Base-by-base conservation (phyloP, 2,888 invertebrate species). In the Osmoderma eremita region DNA sequence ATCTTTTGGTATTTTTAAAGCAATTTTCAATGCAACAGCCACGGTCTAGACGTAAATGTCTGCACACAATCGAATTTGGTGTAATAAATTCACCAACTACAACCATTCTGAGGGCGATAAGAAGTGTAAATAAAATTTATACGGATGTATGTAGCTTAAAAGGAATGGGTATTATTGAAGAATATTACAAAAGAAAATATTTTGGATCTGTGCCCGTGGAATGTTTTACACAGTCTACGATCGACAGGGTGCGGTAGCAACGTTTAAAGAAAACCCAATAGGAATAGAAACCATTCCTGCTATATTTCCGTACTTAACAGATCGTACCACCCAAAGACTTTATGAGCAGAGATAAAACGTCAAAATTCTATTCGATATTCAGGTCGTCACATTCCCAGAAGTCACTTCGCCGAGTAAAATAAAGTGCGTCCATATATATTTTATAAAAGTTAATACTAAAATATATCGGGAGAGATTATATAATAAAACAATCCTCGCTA, bases 321-420 rank as follows among this genome's bases (percentile, higher is more conserved):
- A 53, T 53, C 38, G 12, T n/a, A 24, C 22, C 13, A n/a, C n/a
- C n/a, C n/a, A 6, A 5, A 3, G 22, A n/a, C 15, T 22, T 24
- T 24, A 22, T 22, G 8, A 12, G 3, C 5, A 50, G 17, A 38
- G 30, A 30, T 30, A 53, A 17, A 8, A 36, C 15, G 30, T 30
- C 53, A 53, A 53, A 63, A 38, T 17, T 39, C 50, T 63, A 63
- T 63, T 63, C 63, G 50, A 63, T 63, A 63, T 63, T 49, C 63
- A 49, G 39, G 17, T 20, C 63, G 15, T 50, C 38, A 50, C 39
- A 50, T 36, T 51, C 12, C 50, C 36, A 10, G 38, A 30, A 30
- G 30, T 30, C 30, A 12, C 30, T n/a, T 39, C 39, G 51, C 53
- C 22, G 39, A 18, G 41, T 63, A 41, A 41, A 53, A 39, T 63